Evolutionary conservation across 2,113 vertebrate species (phyloP), one percentile per base, ranked within the genome.

Genomic region (Myrmecophaga tridactyla): DNA sequence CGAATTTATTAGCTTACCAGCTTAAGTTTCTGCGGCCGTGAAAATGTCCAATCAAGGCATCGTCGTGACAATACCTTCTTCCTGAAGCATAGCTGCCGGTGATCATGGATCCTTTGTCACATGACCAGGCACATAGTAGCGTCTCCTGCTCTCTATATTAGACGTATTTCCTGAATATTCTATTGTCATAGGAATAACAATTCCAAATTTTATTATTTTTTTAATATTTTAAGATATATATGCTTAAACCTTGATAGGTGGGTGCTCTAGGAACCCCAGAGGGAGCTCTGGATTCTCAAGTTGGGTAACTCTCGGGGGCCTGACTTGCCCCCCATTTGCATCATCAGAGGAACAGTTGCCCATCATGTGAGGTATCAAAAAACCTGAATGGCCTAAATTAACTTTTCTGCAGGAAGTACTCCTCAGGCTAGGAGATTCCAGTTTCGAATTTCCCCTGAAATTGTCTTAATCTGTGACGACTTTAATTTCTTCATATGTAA

Each of bases 331-430:
- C 11, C 17, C 10, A 29, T 85, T 94, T 84, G 41, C 29, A 15
- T 63, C 18, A 7, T 48, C 23, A 48, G 23, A 72, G 27, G 11
- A 93, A 46, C 6, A 53, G 53, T 77, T 72, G 69, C n/a, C 91
- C 23, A 10, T 93, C 85, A 73, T 29, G 58, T 36, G 53, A 6
- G 8, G 23, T 85, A 73, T 82, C 4, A 4, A 25, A 77, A n/a
- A n/a, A n/a, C n/a, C n/a, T n/a, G 91, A 92, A 85, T 88, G 36
- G 43, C 65, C 92, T 81, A 87, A 93, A 87, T 87, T 80, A 95
- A 76, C 77, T 81, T 86, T 92, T 70, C 43, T 80, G 60, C 17
- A 53, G 48, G 69, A 94, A 82, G 23, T 53, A 67, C 23, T 85
- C 60, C 15, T 62, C 31, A 92, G 76, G 39, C 58, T 41, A 69